Evolutionary conservation across 2,888 invertebrate genomes (phyloP).

Genomic region (Pterostichus niger): DNA sequence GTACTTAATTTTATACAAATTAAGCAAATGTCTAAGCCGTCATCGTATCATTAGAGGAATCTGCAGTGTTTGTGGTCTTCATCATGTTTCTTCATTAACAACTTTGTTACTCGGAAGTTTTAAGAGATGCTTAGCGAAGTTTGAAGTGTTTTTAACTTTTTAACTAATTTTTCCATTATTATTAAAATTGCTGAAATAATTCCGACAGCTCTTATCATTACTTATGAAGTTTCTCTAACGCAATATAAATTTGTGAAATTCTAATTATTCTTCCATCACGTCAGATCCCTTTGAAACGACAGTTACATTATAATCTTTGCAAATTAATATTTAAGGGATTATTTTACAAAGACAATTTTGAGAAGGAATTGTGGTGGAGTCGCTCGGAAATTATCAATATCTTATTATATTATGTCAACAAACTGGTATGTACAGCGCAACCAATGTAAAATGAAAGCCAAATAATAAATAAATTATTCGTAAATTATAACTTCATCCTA

Average conservation of each 20-base stretch:
- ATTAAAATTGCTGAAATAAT: slow-evolving; percentile 53
- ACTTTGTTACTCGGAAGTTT: slow-evolving; percentile 53
- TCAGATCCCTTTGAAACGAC: slow-evolving; percentile 8
- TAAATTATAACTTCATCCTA: too few species aligned
- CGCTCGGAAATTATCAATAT: too few species aligned
- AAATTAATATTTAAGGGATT: slow-evolving; percentile 32
- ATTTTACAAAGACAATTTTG: neutral
- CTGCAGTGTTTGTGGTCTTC: slow-evolving; percentile 47
- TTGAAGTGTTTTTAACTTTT: slow-evolving; percentile 50
- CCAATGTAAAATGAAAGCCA: too few species aligned
- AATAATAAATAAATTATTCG: too few species aligned
- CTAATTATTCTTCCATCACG: slow-evolving; percentile 36
- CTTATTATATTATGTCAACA: too few species aligned
- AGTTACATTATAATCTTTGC: neutral
- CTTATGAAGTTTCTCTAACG: slow-evolving; percentile 39
- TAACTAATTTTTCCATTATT: slow-evolving; percentile 57
- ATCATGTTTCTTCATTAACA: slow-evolving; percentile 61
- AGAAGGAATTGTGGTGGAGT: too few species aligned
- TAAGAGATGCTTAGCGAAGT: slow-evolving; percentile 53
- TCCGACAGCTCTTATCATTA: slow-evolving; percentile 37
- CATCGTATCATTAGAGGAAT: slow-evolving; percentile 42
- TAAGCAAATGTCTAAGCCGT: slow-evolving; percentile 38
- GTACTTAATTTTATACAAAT: slow-evolving; percentile 40
- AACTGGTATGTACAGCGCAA: too few species aligned
- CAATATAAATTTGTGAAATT: slow-evolving; percentile 37